Evolutionary conservation across 2,113 vertebrate genomes (phyloP), one percentile per base, ranked within the genome.

Genomic region (Hippocampus barbouri): DNA sequence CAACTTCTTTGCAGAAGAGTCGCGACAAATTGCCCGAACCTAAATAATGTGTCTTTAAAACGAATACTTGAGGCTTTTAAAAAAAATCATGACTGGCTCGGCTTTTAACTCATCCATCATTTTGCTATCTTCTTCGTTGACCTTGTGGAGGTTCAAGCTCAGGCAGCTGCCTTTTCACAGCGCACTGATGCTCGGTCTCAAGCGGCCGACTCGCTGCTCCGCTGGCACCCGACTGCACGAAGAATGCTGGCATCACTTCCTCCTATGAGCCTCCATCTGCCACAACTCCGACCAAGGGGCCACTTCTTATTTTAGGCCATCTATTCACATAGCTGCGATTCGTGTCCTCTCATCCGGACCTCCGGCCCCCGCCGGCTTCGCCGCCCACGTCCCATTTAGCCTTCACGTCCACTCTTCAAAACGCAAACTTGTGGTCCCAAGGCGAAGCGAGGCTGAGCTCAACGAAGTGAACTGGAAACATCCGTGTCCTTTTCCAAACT

Each of bases 231-330:
- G 86, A 91, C 88, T 73, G 89, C 89, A 90, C 87, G 83, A 87
- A 91, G 90, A 92, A 91, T 85, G 86, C 92, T 91, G 91, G 90
- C 90, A 92, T 89, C 88, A 81, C 89, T 89, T 91, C 87, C 89
- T 90, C 91, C 89, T 91, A 89, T 87, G 87, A 89, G 90, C 87
- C 88, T 92, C 93, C 93, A 93, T 94, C 92, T 94, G 92, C 91
- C 90, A 89, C 82, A 61, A 89, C 85, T 89, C 90, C 90, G 85
- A 92, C 91, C 91, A 83, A 91, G 90, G 91, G 90, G 88, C 90
- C 82, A 85, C 89, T 92, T 91, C 90, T 91, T 93, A 92, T 93
- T 93, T 93, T 92, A 93, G 90, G 89, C 85, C 79, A 84, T 88
- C 89, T 87, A 89, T 87, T 89, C 86, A 81, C 80, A 89, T 89